Base-by-base conservation (phyloP, 2,797 vertebrate genomes). In the Pelodytes ibericus region DNA sequence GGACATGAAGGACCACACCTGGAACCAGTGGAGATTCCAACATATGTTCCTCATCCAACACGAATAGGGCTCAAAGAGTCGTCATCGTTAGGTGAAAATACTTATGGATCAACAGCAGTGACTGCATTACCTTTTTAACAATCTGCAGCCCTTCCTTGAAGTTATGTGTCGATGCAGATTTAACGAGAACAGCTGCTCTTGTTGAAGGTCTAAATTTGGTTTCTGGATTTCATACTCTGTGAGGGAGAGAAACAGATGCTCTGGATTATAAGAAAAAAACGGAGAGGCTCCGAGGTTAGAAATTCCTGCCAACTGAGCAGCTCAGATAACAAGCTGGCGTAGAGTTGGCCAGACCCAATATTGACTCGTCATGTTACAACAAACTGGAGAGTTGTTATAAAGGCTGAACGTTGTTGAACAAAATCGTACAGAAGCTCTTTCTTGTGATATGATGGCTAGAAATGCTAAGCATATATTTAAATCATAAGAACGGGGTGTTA, bases 191-290 rank as follows among this genome's bases (percentile, higher is more conserved):
- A 70, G 79, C 83, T 33, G 2, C 11, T 26, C 29, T 25, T 59
- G 63, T 53, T 66, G 57, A 69, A 61, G 57, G 57, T 79, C 76
- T 73, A 79, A 68, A 73, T 79, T 79, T 73, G 58, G 65, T 71
- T 41, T 49, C n/a, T 72, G 70, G 62, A 72, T 53, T 67, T 61
- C 63, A 73, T 30, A 31, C 62, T 65, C 59, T 78, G 53, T 56
- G 74, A 68, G 70, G 41, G 36, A 73, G 58, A 47, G 69, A 66
- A 72, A 73, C 76, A 79, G 70, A 68, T 79, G 76, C 71, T 44
- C 2, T 2, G 76, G 76, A 16, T 73, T 79, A 73, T 73, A 53
- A 33, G 57, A 57, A 68, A 51, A 72, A 66, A 68, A 67, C 20
- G 69, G 44, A 59, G 70, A 53, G 44, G 5, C 65, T 33, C 9